phyloP scores from a whole-genome alignment of 2,113 vertebrate genomes.

The Athene noctua region DNA sequence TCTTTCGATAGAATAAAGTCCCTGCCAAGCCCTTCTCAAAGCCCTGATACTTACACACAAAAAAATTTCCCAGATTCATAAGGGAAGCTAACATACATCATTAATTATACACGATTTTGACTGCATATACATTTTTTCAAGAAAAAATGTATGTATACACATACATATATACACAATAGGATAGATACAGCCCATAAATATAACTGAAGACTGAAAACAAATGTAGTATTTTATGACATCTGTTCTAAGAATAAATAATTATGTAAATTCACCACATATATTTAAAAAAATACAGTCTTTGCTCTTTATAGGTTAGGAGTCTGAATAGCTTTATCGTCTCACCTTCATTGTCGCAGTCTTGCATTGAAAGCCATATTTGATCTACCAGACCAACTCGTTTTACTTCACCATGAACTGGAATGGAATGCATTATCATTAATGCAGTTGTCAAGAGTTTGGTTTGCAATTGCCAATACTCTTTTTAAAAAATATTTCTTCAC shows the following conservation, averaged over 20 bases:
- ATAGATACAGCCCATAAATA: background rate
- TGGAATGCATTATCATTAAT: conserved; percentile 58
- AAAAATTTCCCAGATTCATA: background rate
- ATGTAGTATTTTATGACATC: background rate
- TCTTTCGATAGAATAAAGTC: background rate
- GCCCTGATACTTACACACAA: background rate
- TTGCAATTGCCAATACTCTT: background rate
- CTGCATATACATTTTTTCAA: background rate
- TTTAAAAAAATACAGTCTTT: background rate
- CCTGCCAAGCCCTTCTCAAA: background rate
- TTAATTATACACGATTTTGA: background rate
- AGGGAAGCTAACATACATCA: background rate
- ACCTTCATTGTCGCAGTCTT: conserved; percentile 68
- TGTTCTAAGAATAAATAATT: background rate
- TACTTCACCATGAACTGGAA: conserved; percentile 71
- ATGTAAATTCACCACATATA: background rate
- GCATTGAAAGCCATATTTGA: conserved; percentile 69
- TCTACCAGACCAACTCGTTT: conserved; percentile 68
- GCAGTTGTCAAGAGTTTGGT: background rate
- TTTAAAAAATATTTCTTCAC: background rate
- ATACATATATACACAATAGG: background rate
- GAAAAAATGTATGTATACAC: background rate
- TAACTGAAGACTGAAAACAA: background rate
- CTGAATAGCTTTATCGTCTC: conserved; percentile 48
- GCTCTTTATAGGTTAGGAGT: conserved; percentile 16